Percentiles rank a stretch among this genome's conserved stretches.
Evolutionary conservation across 30 jellyfish, hydroid and myxozoan species (phyloP).

Genomic region (Aurelia aurita complex sp. Pacific): DNA sequence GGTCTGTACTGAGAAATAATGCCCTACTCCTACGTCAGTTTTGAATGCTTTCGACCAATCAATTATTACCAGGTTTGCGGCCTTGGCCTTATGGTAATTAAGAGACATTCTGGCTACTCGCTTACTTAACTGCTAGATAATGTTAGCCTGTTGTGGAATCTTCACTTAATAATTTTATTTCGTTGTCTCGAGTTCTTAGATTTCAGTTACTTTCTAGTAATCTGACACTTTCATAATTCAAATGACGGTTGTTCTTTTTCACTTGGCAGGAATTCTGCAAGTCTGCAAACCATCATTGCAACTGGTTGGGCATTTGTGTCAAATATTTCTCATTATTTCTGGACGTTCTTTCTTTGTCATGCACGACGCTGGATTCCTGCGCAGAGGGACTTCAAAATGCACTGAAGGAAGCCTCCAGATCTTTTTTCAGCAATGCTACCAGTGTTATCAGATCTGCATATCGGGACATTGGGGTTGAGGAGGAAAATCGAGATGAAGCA

Average conservation of each 20-base stretch:
- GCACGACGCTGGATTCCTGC: neutral
- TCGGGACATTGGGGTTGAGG: slow-evolving; percentile 17
- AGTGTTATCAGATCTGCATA: slow-evolving; percentile 2
- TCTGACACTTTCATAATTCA: no score
- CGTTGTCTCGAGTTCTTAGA: no score
- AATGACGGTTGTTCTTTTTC: neutral
- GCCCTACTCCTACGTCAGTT: no score
- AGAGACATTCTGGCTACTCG: no score
- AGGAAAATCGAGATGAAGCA: slow-evolving; percentile 28
- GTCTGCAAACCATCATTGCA: neutral
- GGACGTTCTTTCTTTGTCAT: neutral
- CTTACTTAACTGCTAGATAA: no score
- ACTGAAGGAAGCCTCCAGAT: neutral
- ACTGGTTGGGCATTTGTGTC: slow-evolving; percentile 32
- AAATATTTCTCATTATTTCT: slow-evolving; percentile 9
- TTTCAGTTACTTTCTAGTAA: no score
- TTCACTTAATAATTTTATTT: no score
- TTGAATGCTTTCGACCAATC: no score
- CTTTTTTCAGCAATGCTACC: slow-evolving; percentile 5
- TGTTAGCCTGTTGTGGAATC: no score
- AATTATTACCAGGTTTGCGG: no score
- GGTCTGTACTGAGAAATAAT: no score
- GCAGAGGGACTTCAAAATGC: slow-evolving; percentile 1
- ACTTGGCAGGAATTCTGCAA: slow-evolving; percentile 16
- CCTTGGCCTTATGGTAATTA: no score